Evolutionary conservation across 2,888 invertebrate species (phyloP).

Genomic region (Atrina japonica): DNA sequence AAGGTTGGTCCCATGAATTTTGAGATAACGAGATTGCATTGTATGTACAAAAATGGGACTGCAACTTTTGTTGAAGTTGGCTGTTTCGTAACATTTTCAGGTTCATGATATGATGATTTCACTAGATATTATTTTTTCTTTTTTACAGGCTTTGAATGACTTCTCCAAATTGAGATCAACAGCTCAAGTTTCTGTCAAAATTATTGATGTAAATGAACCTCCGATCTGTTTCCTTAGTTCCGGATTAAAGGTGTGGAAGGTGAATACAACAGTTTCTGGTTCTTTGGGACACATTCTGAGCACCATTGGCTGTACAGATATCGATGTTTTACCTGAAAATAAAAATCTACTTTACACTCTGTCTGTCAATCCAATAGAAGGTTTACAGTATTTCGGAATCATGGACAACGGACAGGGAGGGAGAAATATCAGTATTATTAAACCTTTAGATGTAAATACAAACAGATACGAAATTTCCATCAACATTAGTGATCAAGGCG

Average conservation of each 20-base stretch:
- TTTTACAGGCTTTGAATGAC: constrained; percentile 12
- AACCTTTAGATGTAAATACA: neutral
- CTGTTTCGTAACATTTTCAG: no score
- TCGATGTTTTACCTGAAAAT: constrained; percentile 20
- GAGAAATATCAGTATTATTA: neutral
- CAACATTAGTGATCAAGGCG: neutral
- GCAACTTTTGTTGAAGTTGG: no score
- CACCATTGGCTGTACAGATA: constrained; percentile 20
- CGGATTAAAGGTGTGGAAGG: neutral
- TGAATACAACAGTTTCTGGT: neutral
- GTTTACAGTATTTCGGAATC: neutral
- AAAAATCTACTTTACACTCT: constrained; percentile 6
- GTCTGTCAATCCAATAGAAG: no score
- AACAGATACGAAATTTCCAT: neutral
- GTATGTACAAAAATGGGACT: no score
- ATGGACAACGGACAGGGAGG: neutral
- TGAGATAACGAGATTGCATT: no score
- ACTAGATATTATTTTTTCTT: neutral
- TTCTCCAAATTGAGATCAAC: neutral
- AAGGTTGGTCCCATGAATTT: no score
- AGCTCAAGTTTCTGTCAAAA: neutral
- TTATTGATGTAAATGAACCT: constrained; percentile 18
- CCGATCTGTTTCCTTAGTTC: constrained; percentile 5
- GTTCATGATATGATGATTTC: no score
- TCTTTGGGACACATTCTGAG: constrained; percentile 3